These are phyloP conservation scores for rabbit (Oryctolagus cuniculus) DNA, from an alignment of 2,113 vertebrate species.

Conservation along the genomic window DNA sequence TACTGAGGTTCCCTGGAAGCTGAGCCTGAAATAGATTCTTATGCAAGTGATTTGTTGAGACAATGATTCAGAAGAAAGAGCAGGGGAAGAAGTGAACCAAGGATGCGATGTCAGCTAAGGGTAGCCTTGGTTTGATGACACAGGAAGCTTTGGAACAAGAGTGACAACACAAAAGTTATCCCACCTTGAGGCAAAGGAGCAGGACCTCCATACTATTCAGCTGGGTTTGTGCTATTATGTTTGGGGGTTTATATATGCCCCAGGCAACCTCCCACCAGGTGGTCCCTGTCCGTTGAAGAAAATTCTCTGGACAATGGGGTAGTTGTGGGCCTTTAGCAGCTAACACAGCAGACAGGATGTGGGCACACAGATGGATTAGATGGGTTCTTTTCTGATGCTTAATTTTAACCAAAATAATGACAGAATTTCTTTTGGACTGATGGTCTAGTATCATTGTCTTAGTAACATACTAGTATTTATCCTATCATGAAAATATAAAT, in stretches of 20 bases:
- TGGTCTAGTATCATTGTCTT: neutral
- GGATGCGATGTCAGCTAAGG: neutral
- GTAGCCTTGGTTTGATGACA: neutral
- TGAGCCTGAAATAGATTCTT: neutral
- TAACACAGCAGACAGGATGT: neutral
- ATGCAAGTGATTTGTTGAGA: neutral
- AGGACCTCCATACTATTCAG: neutral
- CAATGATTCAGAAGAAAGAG: neutral
- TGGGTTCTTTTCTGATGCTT: neutral
- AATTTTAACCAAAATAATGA: slow-evolving; percentile 18
- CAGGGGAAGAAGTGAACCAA: neutral
- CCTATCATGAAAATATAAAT: neutral
- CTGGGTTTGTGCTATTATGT: neutral
- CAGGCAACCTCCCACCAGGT: neutral
- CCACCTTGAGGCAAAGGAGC: neutral
- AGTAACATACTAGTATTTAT: neutral
- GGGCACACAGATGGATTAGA: neutral
- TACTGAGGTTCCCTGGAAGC: neutral
- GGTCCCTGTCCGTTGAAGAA: neutral
- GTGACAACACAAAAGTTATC: neutral
- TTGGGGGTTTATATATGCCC: neutral
- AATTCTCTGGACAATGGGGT: neutral
- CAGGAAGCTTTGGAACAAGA: neutral
- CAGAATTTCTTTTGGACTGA: neutral
- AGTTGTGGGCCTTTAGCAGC: neutral